phyloP scores from a whole-genome alignment of 2,113 vertebrate species.

The Antennarius striatus region DNA sequence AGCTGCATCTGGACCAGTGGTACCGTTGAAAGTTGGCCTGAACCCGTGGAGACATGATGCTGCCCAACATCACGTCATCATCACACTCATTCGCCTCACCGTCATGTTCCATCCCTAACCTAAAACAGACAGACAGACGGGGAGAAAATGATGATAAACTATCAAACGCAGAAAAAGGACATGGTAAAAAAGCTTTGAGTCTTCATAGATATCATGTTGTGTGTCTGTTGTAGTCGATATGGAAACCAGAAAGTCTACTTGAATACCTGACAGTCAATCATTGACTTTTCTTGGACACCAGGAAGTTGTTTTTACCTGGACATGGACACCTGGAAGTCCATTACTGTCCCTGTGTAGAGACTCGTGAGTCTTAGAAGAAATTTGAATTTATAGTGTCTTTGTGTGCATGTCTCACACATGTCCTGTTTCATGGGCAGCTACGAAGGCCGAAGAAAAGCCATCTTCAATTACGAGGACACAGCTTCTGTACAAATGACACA shows the following conservation, averaged over 20 bases:
- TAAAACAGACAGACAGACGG: conserved; percentile 56
- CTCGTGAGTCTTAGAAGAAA: not conserved
- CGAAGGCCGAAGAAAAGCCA: conserved; percentile 93
- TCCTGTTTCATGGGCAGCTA: conserved; percentile 94
- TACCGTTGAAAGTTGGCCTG: conserved; percentile 95
- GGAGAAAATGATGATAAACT: not conserved
- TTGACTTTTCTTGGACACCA: not conserved
- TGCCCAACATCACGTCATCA: conserved; percentile 92
- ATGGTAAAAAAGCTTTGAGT: not conserved
- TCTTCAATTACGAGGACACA: conserved; percentile 95
- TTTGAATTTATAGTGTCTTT: not conserved
- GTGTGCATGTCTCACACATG: conserved; percentile 86
- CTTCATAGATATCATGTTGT: not conserved
- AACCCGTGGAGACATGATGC: conserved; percentile 97
- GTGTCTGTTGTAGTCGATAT: not conserved
- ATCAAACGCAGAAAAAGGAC: not conserved
- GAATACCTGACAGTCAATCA: not conserved
- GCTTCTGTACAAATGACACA: conserved; percentile 93
- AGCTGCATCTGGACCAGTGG: conserved; percentile 97
- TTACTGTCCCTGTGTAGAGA: not conserved
- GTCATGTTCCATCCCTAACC: conserved; percentile 95
- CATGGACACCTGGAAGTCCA: not conserved
- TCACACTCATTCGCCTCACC: conserved; percentile 92
- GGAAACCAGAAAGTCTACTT: not conserved
- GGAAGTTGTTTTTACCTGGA: not conserved